Conservation (phyloP, 2,113 vertebrate species). For the Irena cyanogastra region DNA sequence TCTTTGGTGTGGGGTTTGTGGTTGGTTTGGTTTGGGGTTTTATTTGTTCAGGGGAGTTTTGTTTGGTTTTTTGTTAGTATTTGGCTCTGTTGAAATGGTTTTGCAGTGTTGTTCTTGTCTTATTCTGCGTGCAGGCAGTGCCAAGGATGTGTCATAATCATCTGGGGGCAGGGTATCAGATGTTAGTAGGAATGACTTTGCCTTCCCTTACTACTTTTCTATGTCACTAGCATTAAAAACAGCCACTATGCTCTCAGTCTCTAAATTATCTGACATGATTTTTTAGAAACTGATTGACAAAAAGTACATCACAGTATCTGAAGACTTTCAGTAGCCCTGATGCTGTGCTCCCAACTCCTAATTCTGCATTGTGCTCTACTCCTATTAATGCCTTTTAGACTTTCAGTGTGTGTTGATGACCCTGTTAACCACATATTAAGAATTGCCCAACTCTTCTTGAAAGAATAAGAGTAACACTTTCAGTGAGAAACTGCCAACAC, state of each 20-base stretch:
- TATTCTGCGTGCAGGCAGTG: neutral
- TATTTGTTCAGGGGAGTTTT: neutral
- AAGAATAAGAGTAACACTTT: neutral
- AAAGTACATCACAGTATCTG: neutral
- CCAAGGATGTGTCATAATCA: neutral
- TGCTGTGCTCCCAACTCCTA: neutral
- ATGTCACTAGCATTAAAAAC: neutral
- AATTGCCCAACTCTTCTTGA: neutral
- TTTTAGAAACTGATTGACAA: neutral
- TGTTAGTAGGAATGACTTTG: neutral
- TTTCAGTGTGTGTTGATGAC: neutral
- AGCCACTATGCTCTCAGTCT: neutral
- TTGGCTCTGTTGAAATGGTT: neutral
- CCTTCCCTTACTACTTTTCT: neutral
- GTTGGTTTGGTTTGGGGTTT: neutral
- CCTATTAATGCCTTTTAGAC: neutral
- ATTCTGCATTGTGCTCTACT: neutral
- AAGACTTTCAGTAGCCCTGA: neutral
- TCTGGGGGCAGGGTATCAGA: neutral
- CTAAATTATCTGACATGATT: neutral
- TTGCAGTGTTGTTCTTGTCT: neutral
- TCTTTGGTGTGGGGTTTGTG: neutral
- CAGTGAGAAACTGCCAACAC: neutral
- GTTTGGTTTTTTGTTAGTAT: neutral
- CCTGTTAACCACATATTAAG: neutral